Evolutionary conservation across 2,113 vertebrate genomes (phyloP), one percentile per base, ranked within the genome.

Genomic region (Anoura caudifer): DNA sequence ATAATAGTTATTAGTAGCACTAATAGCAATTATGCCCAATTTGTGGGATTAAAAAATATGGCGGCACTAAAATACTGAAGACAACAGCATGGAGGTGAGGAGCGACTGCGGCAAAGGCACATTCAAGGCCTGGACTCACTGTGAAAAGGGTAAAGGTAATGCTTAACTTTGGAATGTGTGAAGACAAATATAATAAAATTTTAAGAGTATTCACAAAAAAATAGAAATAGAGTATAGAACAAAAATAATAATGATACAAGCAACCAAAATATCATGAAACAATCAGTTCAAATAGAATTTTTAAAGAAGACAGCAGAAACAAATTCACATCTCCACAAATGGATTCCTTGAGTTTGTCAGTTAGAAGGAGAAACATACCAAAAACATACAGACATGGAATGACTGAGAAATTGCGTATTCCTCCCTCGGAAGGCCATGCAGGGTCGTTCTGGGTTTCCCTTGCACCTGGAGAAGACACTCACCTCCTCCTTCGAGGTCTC

Each of bases 401-500:
- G 75, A 65, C 54, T 52, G 28, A 65, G 31, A 63, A 65, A 41
- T 22, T 59, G 31, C 16, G 80, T 41, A 28, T 22, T 50, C 38
- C 54, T 47, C 50, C 63, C 26, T 26, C 3, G 17, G 8, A 45
- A 86, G 54, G 67, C 3, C 9, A 26, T 4, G 43, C 73, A 56
- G 70, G 61, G n/a, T 77, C 41, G 31, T 59, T 70, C 36, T 17
- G 28, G 28, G 84, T 72, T 61, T 52, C 24, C 56, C 43, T 73
- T 72, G 61, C 5, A 11, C 28, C 33, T 22, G 22, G 31, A 91
- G 24, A 89, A 91, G 33, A 81, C 65, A 98, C 99, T 86, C 97
- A 99, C 99, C 99, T 99, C 99, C 36, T 99, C 99, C 94, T 99
- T 99, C 2, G 98, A 97, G 0, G 98, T 96, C 20, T 99, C 98